Percentiles rank a stretch among this genome's conserved stretches.
Conservation (phyloP, 2,888 invertebrate genomes). For the Stenolophus ochropezus region DNA sequence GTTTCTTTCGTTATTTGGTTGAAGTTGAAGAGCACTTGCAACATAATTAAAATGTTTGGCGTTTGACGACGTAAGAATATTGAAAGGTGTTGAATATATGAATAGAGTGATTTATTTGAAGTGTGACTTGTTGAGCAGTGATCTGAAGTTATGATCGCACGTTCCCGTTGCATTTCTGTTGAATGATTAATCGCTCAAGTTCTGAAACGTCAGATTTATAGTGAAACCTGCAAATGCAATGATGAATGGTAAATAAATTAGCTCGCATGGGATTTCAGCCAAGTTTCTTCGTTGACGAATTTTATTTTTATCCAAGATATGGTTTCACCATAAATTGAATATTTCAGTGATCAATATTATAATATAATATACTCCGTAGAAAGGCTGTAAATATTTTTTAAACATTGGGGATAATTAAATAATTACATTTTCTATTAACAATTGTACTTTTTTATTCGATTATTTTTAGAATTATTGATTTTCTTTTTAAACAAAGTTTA, state of each 20-base stretch:
- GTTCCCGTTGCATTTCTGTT: constrained; percentile 28
- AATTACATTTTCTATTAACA: too few species aligned
- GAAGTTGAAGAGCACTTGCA: not conserved
- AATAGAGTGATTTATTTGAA: constrained; percentile 10
- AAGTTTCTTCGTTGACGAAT: not conserved
- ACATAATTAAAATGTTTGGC: not conserved
- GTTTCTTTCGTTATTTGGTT: not conserved
- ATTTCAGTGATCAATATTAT: not conserved
- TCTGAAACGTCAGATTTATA: constrained; percentile 38
- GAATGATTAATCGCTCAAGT: constrained; percentile 40
- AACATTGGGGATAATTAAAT: too few species aligned
- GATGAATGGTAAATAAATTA: constrained; percentile 43
- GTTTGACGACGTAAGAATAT: not conserved
- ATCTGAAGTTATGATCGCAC: constrained; percentile 31
- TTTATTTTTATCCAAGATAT: not conserved
- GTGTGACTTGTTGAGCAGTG: constrained; percentile 22
- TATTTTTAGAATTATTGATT: too few species aligned
- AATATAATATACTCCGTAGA: too few species aligned
- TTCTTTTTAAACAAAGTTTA: too few species aligned
- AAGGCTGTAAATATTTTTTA: too few species aligned
- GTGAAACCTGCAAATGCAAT: constrained; percentile 39
- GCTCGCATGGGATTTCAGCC: not conserved
- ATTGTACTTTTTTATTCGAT: too few species aligned
- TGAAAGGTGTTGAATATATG: not conserved
- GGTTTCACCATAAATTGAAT: not conserved